Evolutionary conservation across 2,797 vertebrate genomes (phyloP).

Genomic region (Gymnoscopelus microlampas): DNA sequence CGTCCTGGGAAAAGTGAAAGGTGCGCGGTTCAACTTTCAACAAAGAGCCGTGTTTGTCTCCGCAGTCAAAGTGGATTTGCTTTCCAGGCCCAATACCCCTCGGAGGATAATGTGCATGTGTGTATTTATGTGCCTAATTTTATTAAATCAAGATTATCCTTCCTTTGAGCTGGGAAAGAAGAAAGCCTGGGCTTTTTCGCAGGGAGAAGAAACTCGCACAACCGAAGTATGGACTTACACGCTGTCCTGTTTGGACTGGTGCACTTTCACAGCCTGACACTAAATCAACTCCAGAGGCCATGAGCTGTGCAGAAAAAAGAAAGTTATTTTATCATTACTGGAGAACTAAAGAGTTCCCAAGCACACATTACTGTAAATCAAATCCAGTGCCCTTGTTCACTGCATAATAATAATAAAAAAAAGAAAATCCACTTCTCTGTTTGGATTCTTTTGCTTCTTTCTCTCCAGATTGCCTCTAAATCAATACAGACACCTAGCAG

Average conservation of each 20-base stretch:
- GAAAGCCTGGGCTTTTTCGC: conserved; percentile 39
- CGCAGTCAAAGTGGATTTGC: conserved; percentile 52
- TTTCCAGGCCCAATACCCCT: conserved; percentile 35
- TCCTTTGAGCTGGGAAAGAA: conserved; percentile 47
- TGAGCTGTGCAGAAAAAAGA: conserved; percentile 51
- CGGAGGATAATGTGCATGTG: conserved; percentile 45
- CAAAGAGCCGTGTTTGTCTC: conserved; percentile 52
- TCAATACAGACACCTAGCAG: conserved; percentile 61
- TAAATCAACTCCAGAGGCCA: conserved; percentile 73
- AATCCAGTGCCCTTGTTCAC: conserved; percentile 56
- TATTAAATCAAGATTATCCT: conserved; percentile 56
- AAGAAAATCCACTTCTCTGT: conserved; percentile 31
- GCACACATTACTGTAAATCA: conserved; percentile 72
- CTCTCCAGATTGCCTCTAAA: conserved; percentile 58
- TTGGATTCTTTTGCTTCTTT: conserved; percentile 50
- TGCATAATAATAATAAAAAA: conserved; percentile 49
- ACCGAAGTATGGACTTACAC: conserved; percentile 53
- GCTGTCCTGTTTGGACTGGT: conserved; percentile 51
- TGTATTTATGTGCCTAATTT: conserved; percentile 65
- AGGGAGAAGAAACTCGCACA: conserved; percentile 41
- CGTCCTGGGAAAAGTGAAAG: conserved; percentile 42
- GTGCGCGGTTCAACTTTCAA: conserved; percentile 44
- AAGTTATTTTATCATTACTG: conserved; percentile 72
- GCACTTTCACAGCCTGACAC: conserved; percentile 58
- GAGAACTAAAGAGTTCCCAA: conserved; percentile 68